phyloP scores from a whole-genome alignment of 2,888 invertebrate genomes.

The Drosophila diplacantha region DNA sequence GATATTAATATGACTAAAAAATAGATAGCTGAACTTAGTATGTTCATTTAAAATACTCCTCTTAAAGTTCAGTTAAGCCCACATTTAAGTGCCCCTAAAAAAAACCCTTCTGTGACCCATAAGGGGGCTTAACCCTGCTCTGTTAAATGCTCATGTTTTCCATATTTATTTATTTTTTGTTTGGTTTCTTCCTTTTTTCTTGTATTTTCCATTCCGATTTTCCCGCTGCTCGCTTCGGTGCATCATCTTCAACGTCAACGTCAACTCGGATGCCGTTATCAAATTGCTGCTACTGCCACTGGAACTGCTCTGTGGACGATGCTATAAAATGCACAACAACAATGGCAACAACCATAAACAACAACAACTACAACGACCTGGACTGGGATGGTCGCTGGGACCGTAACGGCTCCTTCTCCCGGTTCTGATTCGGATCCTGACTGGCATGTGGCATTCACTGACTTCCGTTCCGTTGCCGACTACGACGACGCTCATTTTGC shows the following conservation, averaged over 20 bases:
- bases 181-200: not conserved
- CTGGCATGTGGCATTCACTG: conserved; percentile 68
- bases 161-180: conserved; percentile 18
- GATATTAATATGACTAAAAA: too few species aligned
- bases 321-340: conserved; percentile 55
- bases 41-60: not conserved
- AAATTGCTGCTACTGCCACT: conserved; percentile 49
- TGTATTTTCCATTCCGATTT: conserved; percentile 26
- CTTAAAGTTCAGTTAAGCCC: conserved; percentile 3
- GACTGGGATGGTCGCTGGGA: conserved; percentile 52
- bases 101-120: conserved; percentile 1
- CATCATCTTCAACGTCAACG: conserved; percentile 53
- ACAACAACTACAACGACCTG: conserved; percentile 42
- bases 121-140: conserved; percentile 1
- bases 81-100: conserved; percentile 7
- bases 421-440: conserved; percentile 49
- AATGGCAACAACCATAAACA: conserved; percentile 42
- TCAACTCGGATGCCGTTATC: conserved; percentile 59
- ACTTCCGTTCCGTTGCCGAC: conserved; percentile 58
- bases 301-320: conserved; percentile 40
- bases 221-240: conserved; percentile 33
- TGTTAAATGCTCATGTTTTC: conserved; percentile 36
- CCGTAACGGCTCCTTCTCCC: conserved; percentile 50
- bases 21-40: too few species aligned
- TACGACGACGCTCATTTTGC: conserved; percentile 65